Conservation (phyloP, 2,797 vertebrate genomes). For the Spinus olivaceus region DNA sequence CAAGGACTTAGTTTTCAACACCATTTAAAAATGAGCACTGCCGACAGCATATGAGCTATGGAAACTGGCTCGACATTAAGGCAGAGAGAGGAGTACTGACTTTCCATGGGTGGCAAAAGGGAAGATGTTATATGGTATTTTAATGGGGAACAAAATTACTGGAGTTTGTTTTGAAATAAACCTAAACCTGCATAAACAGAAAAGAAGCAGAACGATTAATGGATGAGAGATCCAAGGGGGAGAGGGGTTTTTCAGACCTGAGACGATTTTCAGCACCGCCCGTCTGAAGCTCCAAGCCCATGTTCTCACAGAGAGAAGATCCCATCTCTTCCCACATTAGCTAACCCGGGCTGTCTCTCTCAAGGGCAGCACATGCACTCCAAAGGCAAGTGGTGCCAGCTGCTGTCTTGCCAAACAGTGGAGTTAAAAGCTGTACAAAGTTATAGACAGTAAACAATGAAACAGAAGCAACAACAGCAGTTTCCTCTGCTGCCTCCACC, state of each 20-base stretch:
- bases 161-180: background rate
- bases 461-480: conserved; percentile 42
- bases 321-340: background rate
- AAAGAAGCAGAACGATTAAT: background rate
- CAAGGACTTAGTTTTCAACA: conserved; percentile 22
- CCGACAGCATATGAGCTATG: background rate
- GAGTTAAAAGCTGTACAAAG: conserved; percentile 61
- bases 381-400: conserved; percentile 31
- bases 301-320: background rate
- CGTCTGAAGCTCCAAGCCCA: background rate
- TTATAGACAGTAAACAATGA: conserved; percentile 53
- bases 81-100: background rate
- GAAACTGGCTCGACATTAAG: conserved; percentile 2
- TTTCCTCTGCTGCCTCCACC: conserved; percentile 32
- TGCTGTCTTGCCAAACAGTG: conserved; percentile 47
- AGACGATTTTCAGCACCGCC: background rate
- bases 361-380: conserved; percentile 5
- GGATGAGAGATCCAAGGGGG: background rate
- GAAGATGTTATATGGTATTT: background rate
- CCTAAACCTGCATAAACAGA: background rate
- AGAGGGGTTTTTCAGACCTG: background rate
- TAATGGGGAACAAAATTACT: background rate
- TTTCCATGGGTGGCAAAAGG: background rate
- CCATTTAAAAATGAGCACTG: background rate
- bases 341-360: conserved; percentile 4